Evolutionary conservation across 2,113 vertebrate genomes (phyloP), one percentile per base, ranked within the genome.

Genomic region (Ailurus styani): DNA sequence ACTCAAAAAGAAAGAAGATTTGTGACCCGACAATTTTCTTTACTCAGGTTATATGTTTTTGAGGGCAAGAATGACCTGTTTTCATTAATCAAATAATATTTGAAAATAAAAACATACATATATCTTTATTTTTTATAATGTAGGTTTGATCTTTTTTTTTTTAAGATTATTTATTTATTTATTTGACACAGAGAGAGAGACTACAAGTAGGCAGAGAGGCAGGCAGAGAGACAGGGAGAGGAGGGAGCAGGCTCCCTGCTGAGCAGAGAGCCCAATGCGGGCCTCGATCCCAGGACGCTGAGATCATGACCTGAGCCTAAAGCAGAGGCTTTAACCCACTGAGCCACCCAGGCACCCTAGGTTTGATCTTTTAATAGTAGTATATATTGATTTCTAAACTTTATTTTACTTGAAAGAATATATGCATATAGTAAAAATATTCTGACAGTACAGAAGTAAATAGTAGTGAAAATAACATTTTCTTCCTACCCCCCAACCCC

Each of bases 101-200:
- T 81, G 64, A 81, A 91, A 91, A 91, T 18, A 87, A 91, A 50
- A 70, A 90, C 42, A 82, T 25, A 82, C 3, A 29, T 14, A 21
- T 82, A 54, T 60, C 11, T 96, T 91, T 73, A 83, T 55, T 88
- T 84, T 73, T 75, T 62, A 37, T 45, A 87, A 84, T 60, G 15
- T 29, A 78, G 87, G 25, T 27, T 89, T 90, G 64, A 60, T 60
- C 93, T 91, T 89, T 96, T 62, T n/a, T n/a, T n/a, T n/a, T n/a
- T n/a, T n/a, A n/a, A n/a, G n/a, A n/a, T n/a, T n/a, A n/a, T n/a
- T n/a, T n/a, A n/a, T n/a, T n/a, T n/a, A n/a, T n/a, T n/a, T n/a
- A n/a, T n/a, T n/a, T n/a, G n/a, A n/a, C n/a, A n/a, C n/a, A n/a
- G n/a, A n/a, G n/a, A n/a, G n/a, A n/a, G n/a, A n/a, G n/a, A n/a